These are phyloP conservation scores for Cyanistes caeruleus DNA, from an alignment of 2,113 vertebrate genomes.

Conservation along the genomic window DNA sequence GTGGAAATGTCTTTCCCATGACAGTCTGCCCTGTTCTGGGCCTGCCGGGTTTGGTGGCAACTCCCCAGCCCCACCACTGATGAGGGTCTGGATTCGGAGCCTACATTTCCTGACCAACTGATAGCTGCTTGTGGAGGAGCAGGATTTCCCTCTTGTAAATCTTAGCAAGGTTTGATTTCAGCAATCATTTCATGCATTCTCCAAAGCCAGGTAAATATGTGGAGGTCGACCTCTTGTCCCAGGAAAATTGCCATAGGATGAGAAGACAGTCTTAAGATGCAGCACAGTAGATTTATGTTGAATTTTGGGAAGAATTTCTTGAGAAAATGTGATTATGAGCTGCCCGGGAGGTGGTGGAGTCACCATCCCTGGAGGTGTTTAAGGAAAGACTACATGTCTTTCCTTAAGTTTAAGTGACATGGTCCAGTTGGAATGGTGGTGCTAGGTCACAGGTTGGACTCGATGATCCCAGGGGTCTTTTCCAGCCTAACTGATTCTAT, in stretches of 20 bases:
- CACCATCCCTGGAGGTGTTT: not conserved
- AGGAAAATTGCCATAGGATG: not conserved
- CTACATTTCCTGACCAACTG: not conserved
- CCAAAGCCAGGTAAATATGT: not conserved
- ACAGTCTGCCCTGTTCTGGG: accelerated
- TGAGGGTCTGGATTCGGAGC: accelerated
- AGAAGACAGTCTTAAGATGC: not conserved
- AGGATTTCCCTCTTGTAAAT: not conserved
- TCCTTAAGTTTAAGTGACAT: not conserved
- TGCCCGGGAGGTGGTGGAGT: not conserved
- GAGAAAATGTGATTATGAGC: too few species aligned
- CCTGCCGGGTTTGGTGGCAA: not conserved
- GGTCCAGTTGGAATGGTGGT: not conserved
- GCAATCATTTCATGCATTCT: too few species aligned
- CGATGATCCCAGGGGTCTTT: not conserved
- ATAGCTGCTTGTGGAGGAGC: not conserved
- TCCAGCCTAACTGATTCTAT: not conserved
- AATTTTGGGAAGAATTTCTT: not conserved
- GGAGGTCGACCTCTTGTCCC: not conserved
- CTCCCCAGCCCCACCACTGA: not conserved
- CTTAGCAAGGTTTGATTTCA: not conserved
- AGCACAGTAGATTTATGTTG: not conserved
- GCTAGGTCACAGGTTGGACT: not conserved
- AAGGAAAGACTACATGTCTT: not conserved
- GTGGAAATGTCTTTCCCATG: accelerated